Conservation (phyloP, 37 sponge, comb jelly and placozoan genomes). For the Cliona cf. orientalis region DNA sequence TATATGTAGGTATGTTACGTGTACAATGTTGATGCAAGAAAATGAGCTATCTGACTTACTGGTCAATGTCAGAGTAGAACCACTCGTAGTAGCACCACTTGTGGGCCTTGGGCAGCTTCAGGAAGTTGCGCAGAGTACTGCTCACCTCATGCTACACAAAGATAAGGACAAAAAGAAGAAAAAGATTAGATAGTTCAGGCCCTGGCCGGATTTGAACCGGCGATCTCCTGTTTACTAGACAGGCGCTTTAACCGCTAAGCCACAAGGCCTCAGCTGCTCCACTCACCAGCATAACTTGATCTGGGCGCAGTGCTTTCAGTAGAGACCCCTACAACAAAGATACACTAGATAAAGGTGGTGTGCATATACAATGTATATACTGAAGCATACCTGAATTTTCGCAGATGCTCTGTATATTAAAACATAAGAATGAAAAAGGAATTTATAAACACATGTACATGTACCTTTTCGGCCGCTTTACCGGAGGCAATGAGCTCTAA, state of each 20-base stretch:
- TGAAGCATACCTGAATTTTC: too few species aligned
- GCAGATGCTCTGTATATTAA: too few species aligned
- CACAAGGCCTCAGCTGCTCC: not conserved
- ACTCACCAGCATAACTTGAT: conserved; percentile 46
- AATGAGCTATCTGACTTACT: conserved; percentile 56
- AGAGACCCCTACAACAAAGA: not conserved
- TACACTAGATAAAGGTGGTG: too few species aligned
- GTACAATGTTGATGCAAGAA: too few species aligned
- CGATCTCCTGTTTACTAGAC: too few species aligned
- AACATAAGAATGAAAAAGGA: too few species aligned
- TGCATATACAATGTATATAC: too few species aligned
- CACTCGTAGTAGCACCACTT: conserved; percentile 91
- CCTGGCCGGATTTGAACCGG: not conserved
- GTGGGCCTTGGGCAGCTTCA: conserved; percentile 88
- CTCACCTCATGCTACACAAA: conserved; percentile 34
- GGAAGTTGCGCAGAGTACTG: conserved; percentile 49
- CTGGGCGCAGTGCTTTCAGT: conserved; percentile 1
- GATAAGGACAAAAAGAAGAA: not conserved
- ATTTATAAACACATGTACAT: too few species aligned
- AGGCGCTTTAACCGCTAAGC: conserved; percentile 3
- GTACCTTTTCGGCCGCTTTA: too few species aligned
- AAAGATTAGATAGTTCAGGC: not conserved
- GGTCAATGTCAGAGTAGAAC: conserved; percentile 93
- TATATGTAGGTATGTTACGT: too few species aligned
- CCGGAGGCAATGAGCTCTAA: too few species aligned